phyloP scores from a whole-genome alignment of 2,113 vertebrate genomes.

The Myocastor coypus region DNA sequence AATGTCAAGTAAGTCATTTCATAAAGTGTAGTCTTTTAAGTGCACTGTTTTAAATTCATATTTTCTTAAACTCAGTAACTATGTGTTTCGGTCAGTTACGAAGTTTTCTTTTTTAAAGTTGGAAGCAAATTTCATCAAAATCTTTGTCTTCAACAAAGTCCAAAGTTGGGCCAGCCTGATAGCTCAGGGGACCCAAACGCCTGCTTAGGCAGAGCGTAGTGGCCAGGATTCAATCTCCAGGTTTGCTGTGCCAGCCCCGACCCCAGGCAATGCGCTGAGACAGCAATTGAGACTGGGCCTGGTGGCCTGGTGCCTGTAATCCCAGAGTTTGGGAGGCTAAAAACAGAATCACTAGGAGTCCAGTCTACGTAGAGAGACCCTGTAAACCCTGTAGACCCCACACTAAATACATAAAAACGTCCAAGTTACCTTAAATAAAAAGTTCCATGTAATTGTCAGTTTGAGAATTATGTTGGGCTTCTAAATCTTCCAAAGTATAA shows the following conservation, averaged over 20 bases:
- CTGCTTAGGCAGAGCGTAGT: too few species aligned
- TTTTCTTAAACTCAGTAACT: constrained; percentile 44
- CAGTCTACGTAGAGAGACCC: too few species aligned
- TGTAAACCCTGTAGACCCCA: too few species aligned
- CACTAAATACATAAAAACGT: not conserved
- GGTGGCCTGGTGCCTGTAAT: too few species aligned
- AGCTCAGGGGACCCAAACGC: too few species aligned
- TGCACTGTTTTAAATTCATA: constrained; percentile 36
- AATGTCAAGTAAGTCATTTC: not conserved
- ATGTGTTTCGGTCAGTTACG: constrained; percentile 21
- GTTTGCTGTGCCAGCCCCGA: too few species aligned
- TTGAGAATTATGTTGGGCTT: constrained; percentile 42
- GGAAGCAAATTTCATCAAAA: constrained; percentile 17
- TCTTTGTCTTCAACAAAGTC: constrained; percentile 24
- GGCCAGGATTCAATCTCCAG: too few species aligned
- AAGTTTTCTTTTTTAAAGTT: constrained; percentile 25
- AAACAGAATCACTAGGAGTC: too few species aligned
- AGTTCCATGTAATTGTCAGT: not conserved
- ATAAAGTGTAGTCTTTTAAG: constrained; percentile 30
- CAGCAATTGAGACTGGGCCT: too few species aligned
- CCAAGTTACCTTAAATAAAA: not conserved
- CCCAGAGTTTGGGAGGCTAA: too few species aligned
- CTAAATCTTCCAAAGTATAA: not conserved
- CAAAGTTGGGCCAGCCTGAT: not conserved
- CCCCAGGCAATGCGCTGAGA: too few species aligned